phyloP scores from a whole-genome alignment of 2,113 vertebrate genomes.

The Oxyruncus cristatus region DNA sequence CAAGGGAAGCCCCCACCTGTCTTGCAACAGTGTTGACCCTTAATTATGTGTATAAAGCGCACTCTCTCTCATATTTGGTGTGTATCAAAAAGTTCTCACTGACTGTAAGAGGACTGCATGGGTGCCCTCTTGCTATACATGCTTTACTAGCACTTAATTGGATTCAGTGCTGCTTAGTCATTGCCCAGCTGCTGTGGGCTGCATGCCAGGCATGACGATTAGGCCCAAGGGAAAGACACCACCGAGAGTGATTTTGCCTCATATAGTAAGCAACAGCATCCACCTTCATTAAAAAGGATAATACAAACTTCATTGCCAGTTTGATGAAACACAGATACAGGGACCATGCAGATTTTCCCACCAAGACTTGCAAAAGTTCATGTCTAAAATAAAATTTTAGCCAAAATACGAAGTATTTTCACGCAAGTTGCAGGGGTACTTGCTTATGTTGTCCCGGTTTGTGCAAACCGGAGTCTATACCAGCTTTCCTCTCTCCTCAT shows the following conservation, averaged over 20 bases:
- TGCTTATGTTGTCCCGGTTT: not conserved
- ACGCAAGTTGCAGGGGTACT: not conserved
- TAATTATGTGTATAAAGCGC: not conserved
- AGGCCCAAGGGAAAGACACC: constrained; percentile 15
- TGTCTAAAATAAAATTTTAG: not conserved
- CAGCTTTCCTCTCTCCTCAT: not conserved
- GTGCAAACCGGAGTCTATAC: not conserved
- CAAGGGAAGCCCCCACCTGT: not conserved
- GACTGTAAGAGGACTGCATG: not conserved
- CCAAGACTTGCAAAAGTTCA: not conserved
- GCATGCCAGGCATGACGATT: not conserved
- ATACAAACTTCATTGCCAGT: not conserved
- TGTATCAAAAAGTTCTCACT: not conserved
- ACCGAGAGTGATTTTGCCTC: not conserved
- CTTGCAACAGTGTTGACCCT: not conserved
- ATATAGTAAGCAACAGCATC: constrained; percentile 10
- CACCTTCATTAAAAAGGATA: not conserved
- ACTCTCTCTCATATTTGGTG: not conserved
- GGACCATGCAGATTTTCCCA: not conserved
- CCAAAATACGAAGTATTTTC: not conserved
- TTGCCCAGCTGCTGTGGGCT: constrained; percentile 45
- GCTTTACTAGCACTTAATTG: constrained; percentile 36
- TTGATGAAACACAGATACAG: not conserved
- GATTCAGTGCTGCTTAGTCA: constrained; percentile 58
- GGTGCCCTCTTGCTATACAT: not conserved